Evolutionary conservation across 2,797 vertebrate genomes (phyloP), one percentile per base, ranked within the genome.

Genomic region (Cephalopachus bancanus): DNA sequence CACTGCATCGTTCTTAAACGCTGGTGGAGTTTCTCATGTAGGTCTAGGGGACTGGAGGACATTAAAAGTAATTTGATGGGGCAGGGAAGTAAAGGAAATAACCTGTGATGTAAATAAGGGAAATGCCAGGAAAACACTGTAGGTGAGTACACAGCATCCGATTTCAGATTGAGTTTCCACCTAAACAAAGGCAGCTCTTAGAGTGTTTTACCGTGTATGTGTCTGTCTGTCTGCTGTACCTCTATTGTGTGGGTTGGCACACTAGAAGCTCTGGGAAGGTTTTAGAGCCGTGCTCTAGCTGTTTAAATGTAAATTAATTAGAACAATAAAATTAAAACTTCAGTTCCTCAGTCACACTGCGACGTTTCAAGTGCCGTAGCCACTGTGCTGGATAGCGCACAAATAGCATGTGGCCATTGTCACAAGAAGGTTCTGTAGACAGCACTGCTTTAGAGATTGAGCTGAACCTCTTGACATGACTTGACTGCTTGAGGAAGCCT

Each of bases 81-180:
- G 74, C 55, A 33, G 20, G 67, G 1, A 79, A 93, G 84, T 24
- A 11, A 37, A 74, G 89, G 64, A 78, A 17, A 95, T 62, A 71
- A 28, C 17, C 86, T 81, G 16, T 69, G 30, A 75, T 91, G n/a
- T 49, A 14, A 93, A 90, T 8, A 87, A 55, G 93, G 10, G 2
- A 92, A 97, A 97, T 10, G 71, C 95, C 95, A 88, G 87, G 96
- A 96, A 97, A 98, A 93, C 20, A 75, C 97, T 97, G 96, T 91
- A 53, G 88, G 67, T 87, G 95, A 92, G 94, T 86, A 89, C 95
- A 85, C 89, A 81, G 96, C 97, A 62, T 98, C 97, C 83, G 79
- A 83, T 98, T 98, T 98, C 98, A 59, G 55, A 3, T 30, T 96
- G 69, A 96, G 93, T 98, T 96, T 85, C 97, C 79, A 65, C 75